Conservation (phyloP, 2,797 vertebrate species). For the Ispidina picta region DNA sequence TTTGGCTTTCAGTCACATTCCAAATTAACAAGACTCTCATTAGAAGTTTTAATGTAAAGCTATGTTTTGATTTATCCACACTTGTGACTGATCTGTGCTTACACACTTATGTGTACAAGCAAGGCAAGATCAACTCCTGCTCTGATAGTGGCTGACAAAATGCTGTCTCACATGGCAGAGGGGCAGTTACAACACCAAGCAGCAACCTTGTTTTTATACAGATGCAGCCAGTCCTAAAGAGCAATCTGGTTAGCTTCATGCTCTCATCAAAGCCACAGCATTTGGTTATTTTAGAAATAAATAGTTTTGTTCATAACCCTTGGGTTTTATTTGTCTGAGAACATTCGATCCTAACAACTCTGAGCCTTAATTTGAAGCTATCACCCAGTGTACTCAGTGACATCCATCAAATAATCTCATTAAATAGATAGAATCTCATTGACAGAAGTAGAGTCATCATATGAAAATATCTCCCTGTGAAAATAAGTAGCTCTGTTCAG, state of each 20-base stretch:
- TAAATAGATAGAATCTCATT: neutral
- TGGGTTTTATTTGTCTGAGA: neutral
- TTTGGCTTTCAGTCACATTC: neutral
- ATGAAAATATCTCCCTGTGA: neutral
- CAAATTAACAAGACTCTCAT: neutral
- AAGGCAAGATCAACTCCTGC: neutral
- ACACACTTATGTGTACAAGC: no score
- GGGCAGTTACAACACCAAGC: neutral
- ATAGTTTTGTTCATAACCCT: neutral
- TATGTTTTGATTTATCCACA: neutral
- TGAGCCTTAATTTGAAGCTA: neutral
- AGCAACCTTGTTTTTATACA: neutral
- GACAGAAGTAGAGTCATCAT: neutral
- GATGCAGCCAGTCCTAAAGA: neutral
- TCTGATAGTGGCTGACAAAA: accelerated
- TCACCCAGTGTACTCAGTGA: neutral
- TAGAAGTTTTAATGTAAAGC: neutral
- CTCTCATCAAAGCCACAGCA: neutral
- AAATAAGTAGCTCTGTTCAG: neutral
- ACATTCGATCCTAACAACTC: neutral
- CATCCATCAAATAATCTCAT: neutral
- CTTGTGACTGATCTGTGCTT: neutral
- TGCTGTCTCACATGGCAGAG: accelerated
- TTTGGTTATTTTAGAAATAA: neutral
- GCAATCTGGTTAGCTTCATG: neutral